A percentile compares a stretch with the other conserved stretches of the same genome.
These are phyloP conservation scores for Circaetus cinerascens DNA, from an alignment of 2,113 vertebrate species.

Conservation along the genomic window DNA sequence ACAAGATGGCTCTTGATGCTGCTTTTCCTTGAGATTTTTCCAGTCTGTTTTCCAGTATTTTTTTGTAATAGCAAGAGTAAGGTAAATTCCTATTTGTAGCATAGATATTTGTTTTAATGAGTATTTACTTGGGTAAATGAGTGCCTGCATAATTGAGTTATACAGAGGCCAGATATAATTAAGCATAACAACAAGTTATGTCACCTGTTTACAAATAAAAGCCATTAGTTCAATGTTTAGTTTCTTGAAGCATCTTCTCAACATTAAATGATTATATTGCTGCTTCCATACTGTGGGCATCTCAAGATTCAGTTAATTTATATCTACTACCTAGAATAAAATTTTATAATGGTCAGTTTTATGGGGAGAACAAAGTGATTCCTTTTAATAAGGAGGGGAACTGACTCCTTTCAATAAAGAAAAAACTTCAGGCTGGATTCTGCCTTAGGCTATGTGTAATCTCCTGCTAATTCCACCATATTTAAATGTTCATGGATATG, in stretches of 20 bases:
- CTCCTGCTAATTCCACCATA: neutral
- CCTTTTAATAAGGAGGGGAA: neutral
- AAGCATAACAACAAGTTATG: conserved; percentile 42
- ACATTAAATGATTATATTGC: conserved; percentile 25
- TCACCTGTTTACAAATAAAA: conserved; percentile 61
- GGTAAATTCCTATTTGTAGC: conserved; percentile 38
- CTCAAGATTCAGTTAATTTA: conserved; percentile 28
- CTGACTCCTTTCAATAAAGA: neutral
- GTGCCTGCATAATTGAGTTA: conserved; percentile 45
- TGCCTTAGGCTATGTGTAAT: neutral
- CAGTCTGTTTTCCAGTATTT: neutral
- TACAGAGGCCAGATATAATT: conserved; percentile 51
- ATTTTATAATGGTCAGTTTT: neutral
- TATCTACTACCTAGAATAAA: neutral
- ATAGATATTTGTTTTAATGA: conserved; percentile 47
- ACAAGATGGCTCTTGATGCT: neutral
- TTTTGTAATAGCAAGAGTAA: conserved; percentile 17
- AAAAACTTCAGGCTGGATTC: neutral
- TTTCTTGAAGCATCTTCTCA: conserved; percentile 40
- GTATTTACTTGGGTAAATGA: conserved; percentile 47
- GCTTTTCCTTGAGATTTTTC: neutral
- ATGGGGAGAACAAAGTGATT: neutral
- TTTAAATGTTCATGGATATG: neutral
- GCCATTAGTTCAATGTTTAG: conserved; percentile 39
- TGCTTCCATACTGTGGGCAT: neutral